Evolutionary conservation across 2,797 vertebrate species (phyloP), one percentile per base, ranked within the genome.

Genomic region (Pterois miles): DNA sequence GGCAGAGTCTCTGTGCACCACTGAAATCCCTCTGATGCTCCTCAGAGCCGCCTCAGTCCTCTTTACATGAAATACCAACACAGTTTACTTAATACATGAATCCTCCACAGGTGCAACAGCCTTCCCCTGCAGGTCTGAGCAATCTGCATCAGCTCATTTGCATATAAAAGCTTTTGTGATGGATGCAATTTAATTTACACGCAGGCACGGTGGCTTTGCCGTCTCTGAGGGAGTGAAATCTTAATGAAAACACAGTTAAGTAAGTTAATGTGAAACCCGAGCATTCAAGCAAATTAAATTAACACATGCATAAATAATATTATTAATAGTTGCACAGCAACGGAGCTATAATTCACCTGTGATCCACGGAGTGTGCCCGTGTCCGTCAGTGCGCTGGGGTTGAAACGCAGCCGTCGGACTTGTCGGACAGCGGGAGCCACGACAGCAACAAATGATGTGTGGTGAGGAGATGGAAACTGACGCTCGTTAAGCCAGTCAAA

Each of bases 371-470:
- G 82, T 78, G 43, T 5, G 67, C 77, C 53, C 48, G 76, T 29
- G 10, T 89, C 85, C 83, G 76, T 81, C 80, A 36, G 71, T 20
- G 84, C 81, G 73, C 76, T 22, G 78, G 80, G 82, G 63, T 71
- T 67, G 71, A 65, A 62, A 54, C 73, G 20, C 79, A 86, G 81
- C 76, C 74, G 23, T 60, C 67, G 75, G 78, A 81, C 80, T 60
- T 60, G 87, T 58, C 25, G 78, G 74, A 67, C 77, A 76, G 82
- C 70, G 66, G 74, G 46, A 65, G 64, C 67, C 72, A 43, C 72
- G 78, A 56, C 76, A 87, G 90, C 91, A 92, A 91, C 91, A 91
- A 91, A 88, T 87, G 90, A 80, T 82, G 58, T 53, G 76, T 4
- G 18, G 60, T 58, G 82, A 70, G 31, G 81, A 67, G 76, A 85